These are phyloP conservation scores for Orchesellides sinensis DNA, from an alignment of 2,888 invertebrate species.

Conservation along the genomic window DNA sequence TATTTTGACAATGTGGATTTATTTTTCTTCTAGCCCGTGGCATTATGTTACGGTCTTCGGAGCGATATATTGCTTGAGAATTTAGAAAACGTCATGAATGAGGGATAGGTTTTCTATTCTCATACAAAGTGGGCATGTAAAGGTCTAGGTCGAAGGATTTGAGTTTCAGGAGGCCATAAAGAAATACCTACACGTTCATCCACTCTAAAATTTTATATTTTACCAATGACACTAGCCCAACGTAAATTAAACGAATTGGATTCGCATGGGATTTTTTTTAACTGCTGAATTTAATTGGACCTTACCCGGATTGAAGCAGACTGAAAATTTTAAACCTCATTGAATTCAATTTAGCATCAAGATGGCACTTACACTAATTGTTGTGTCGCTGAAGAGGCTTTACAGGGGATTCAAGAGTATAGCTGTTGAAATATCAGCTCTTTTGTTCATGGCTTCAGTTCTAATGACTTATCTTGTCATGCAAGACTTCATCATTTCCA, in stretches of 20 bases:
- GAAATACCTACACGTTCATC: not conserved
- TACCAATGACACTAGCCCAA: not conserved
- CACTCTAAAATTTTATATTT: not conserved
- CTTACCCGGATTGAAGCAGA: no score
- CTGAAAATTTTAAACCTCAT: not conserved
- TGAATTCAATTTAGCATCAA: not conserved
- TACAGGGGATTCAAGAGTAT: constrained; percentile 30
- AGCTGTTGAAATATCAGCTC: constrained; percentile 66
- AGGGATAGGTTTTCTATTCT: not conserved
- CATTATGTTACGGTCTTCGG: not conserved
- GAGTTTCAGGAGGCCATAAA: not conserved
- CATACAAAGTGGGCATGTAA: constrained; percentile 19
- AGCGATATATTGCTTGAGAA: not conserved
- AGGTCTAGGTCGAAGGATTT: constrained; percentile 32
- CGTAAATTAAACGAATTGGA: not conserved
- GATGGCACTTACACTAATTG: constrained; percentile 14
- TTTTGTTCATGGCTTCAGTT: constrained; percentile 69
- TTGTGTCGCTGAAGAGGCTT: constrained; percentile 4
- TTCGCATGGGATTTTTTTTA: no score
- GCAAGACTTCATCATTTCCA: constrained; percentile 63
- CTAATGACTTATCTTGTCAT: constrained; percentile 69
- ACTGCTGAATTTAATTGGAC: no score
- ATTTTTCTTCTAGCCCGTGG: not conserved
- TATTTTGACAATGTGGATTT: not conserved
- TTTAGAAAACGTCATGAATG: not conserved